Evolutionary conservation across 1,140 invertebrate species (phyloP), one percentile per base, ranked within the genome.

Genomic region (Listronotus bonariensis): DNA sequence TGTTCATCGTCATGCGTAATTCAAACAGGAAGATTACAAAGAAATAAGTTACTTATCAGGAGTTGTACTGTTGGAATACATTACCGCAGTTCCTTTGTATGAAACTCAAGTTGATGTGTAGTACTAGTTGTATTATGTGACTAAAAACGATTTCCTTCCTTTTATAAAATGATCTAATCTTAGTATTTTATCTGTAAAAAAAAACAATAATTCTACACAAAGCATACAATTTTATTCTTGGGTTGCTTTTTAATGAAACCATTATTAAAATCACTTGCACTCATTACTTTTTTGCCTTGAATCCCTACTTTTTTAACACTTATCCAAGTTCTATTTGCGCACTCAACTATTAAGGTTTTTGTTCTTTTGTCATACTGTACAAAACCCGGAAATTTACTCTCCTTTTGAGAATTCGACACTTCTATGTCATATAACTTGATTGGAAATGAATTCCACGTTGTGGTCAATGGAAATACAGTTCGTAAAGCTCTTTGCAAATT

Each of bases 401-500:
- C 10, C 51, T 36, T 18, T 62, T 72, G 73, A 73, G 76, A 61
- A 41, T 32, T 54, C 60, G 72, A 68, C 69, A 82, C 38, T 65
- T 77, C 79, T 41, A 88, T 75, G 70, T 87, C 81, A 41, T 85
- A 79, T 9, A 90, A 70, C 76, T 88, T 88, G n/a, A 89, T 76
- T 48, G 74, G 76, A 67, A 79, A 81, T 12, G 81, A 77, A 62
- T 81, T 77, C 76, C 86, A 89, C 56, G 72, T 83, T 41, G 89
- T 86, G 26, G 78, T 83, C 36, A 91, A 75, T 7, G 83, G 78
- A 73, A 86, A 86, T 18, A 90, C 72, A 20, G 87, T 84, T 69
- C 81, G 82, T 51, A 92, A 76, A 5, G 88, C 88, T 71, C 89
- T 80, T 70, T 87, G 81, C 32, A 88, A 79, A 74, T 90, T 83